These are phyloP conservation scores for Myxocyprinus asiaticus DNA, from an alignment of 2,113 vertebrate genomes.

Conservation along the genomic window DNA sequence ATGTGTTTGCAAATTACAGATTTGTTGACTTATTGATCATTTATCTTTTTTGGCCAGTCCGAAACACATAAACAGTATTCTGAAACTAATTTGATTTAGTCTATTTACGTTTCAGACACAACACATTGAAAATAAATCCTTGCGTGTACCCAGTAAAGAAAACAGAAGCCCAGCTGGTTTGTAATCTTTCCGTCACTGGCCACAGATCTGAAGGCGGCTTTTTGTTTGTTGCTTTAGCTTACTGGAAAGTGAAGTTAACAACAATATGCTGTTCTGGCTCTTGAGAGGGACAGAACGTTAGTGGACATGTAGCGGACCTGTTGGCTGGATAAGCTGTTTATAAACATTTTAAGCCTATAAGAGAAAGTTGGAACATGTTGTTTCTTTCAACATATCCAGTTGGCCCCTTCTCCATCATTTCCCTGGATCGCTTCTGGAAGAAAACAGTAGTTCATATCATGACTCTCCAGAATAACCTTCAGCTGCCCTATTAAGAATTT, in stretches of 20 bases:
- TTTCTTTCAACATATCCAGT: neutral
- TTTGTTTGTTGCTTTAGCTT: conserved; percentile 58
- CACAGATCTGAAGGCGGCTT: conserved; percentile 43
- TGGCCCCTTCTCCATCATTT: too few species aligned
- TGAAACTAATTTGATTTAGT: conserved; percentile 58
- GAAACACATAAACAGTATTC: conserved; percentile 3
- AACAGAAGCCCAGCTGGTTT: conserved; percentile 59
- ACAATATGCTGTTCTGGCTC: conserved; percentile 47
- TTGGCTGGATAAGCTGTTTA: neutral
- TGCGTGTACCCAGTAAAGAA: conserved; percentile 28
- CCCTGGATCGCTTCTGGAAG: too few species aligned
- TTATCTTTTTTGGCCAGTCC: conserved; percentile 9
- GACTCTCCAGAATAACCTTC: too few species aligned
- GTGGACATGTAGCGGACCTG: conserved; percentile 4
- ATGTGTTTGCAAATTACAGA: conserved; percentile 16
- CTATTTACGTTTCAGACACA: conserved; percentile 61
- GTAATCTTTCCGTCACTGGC: conserved; percentile 57
- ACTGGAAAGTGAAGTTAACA: conserved; percentile 62
- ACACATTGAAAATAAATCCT: conserved; percentile 65
- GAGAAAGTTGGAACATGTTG: neutral
- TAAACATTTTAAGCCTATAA: neutral
- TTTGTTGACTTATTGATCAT: conserved; percentile 16
- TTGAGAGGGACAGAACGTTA: neutral
- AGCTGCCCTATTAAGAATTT: too few species aligned
- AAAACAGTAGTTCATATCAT: too few species aligned